Evolutionary conservation across 2,113 vertebrate species (phyloP), one percentile per base, ranked within the genome.

Genomic region (Equus przewalskii): DNA sequence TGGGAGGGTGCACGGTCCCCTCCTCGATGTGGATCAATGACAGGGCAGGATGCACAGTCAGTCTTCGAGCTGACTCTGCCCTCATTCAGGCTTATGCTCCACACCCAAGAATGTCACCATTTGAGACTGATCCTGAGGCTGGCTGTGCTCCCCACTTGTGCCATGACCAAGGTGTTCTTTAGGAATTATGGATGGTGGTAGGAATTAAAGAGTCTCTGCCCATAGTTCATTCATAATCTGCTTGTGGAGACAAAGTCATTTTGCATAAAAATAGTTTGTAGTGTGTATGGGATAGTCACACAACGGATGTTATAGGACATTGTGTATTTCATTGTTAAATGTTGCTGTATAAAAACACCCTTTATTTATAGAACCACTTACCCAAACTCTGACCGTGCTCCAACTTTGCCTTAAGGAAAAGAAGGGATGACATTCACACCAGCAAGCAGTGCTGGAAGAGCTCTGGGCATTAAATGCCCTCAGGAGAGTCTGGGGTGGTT

Each of bases 21-120:
- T 79, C 33, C 30, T 12, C 18, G 0, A 11, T 1, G 2, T 8
- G 44, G 44, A 24, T 5, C 28, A 1, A 24, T 4, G 13, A 30
- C 5, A 44, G 26, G 60, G 46, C 22, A 1, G 16, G 44, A 49
- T 60, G 28, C 76, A 5, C 19, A 44, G 24, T 26, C 0, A 5
- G 49, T 28, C 26, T 44, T 15, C 6, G 13, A 21, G 24, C 64
- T 21, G 36, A 24, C 2, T 6, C 85, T 54, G 28, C 28, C 69
- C 44, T 69, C 56, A 15, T 41, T 69, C 33, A 5, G 46, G 33
- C 6, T 9, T 49, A 3, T 13, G 18, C 56, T 44, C 56, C 1
- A 7, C 19, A 33, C 33, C 33, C 33, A 1, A 24, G 6, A 13
- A 7, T 1, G 12, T 5, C 13, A 33, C 12, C 13, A 4, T 54